Evolutionary conservation across 2,113 vertebrate genomes (phyloP).

Genomic region (Pan troglodytes): NHGRI_mPanTro3-v2.1_pri NC_072419.2:51484001-51484500

Average conservation of each 20-base stretch:
- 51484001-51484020: neutral
- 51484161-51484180: neutral
- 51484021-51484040: too few species aligned
- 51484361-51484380: neutral
- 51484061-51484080: neutral
- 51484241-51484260: neutral
- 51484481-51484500: fast-evolving
- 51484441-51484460: neutral
- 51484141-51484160: neutral
- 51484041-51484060: neutral
- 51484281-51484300: neutral
- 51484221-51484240: neutral
- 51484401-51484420: neutral
- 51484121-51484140: neutral
- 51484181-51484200: neutral
- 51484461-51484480: neutral
- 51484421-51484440: fast-evolving
- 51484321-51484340: too few species aligned
- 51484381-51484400: neutral
- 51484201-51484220: neutral
- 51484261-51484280: neutral
- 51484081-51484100: neutral
- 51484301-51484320: fast-evolving
- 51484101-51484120: neutral
- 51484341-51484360: neutral